Conservation (phyloP, 2,113 vertebrate species). For the Furnarius figulus region DNA sequence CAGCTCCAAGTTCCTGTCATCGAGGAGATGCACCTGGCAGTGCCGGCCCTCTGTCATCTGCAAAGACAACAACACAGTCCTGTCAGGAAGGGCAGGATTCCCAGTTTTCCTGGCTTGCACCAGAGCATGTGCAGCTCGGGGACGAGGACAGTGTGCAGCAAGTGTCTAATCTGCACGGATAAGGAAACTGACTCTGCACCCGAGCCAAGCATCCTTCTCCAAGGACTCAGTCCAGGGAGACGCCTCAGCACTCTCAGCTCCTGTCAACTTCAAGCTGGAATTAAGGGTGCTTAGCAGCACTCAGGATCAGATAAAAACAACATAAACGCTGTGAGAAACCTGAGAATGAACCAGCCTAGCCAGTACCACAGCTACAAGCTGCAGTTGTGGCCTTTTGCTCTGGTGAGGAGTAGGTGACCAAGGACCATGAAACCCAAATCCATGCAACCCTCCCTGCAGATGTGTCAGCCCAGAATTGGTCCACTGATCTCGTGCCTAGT, state of each 20-base stretch:
- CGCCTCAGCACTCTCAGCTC: background rate
- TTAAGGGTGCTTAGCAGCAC: background rate
- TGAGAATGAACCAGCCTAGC: background rate
- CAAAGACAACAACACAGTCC: constrained; percentile 37
- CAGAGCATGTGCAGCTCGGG: rapidly evolving
- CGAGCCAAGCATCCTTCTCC: background rate
- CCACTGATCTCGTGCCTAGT: background rate
- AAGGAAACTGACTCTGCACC: rapidly evolving
- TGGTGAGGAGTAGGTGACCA: background rate
- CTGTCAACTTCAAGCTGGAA: background rate
- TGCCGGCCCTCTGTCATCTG: constrained; percentile 97
- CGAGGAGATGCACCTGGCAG: constrained; percentile 92
- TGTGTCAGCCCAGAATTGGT: background rate
- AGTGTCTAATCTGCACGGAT: background rate
- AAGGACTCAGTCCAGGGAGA: background rate
- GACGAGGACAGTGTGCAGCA: background rate
- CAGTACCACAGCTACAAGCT: background rate
- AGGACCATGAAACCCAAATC: background rate
- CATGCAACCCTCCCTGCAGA: background rate
- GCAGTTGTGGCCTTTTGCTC: background rate
- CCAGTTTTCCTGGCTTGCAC: rapidly evolving
- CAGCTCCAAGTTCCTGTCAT: constrained; percentile 93
- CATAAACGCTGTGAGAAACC: background rate
- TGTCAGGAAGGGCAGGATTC: background rate
- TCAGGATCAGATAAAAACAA: background rate